phyloP scores from a whole-genome alignment of 2,888 invertebrate species.

The Melanophora roralis region DNA sequence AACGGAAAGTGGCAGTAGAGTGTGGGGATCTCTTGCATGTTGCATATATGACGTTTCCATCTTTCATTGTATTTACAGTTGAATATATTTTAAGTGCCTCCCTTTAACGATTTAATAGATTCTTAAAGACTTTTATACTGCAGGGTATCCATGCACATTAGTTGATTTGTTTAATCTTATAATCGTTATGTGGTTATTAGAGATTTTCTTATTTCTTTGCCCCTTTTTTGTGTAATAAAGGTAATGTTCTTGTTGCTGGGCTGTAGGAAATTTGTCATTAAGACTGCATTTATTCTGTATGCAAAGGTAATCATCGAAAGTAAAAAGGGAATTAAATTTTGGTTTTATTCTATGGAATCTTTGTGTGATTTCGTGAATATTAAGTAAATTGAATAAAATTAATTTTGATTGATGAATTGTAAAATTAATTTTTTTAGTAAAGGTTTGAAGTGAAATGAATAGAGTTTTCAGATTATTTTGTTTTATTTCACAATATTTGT shows the following conservation, averaged over 20 bases:
- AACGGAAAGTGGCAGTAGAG: neutral
- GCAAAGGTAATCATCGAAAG: constrained; percentile 27
- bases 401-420: constrained; percentile 21
- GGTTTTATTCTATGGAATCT: neutral
- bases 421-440: no score
- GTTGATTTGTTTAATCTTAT: constrained; percentile 62
- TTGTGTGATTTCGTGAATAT: neutral
- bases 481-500: no score
- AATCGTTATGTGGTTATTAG: constrained; percentile 62
- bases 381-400: constrained; percentile 58
- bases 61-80: neutral
- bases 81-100: neutral
- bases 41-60: neutral
- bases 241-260: neutral
- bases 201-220: constrained; percentile 37
- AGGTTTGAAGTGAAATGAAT: no score
- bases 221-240: constrained; percentile 11
- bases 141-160: constrained; percentile 60
- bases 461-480: no score
- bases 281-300: constrained; percentile 23
- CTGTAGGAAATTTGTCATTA: constrained; percentile 57
- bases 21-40: neutral
- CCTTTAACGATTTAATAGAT: constrained; percentile 52
- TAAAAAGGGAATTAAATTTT: constrained; percentile 37
- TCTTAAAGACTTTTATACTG: constrained; percentile 58